Evolutionary conservation across 2,113 vertebrate genomes (phyloP).

Genomic region (Polyodon spathula): DNA sequence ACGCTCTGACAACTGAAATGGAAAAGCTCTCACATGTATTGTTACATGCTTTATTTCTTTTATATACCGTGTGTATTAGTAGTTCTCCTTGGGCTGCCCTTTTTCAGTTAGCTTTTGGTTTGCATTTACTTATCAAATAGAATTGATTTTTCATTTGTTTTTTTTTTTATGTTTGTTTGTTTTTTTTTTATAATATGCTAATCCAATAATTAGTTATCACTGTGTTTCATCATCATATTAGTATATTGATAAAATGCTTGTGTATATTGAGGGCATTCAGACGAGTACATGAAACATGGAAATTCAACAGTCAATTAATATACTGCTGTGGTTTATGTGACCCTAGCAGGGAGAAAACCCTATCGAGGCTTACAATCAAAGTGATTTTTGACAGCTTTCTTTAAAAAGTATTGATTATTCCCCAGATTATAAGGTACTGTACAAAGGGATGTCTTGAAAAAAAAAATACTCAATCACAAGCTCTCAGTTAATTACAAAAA

Average conservation of each 20-base stretch:
- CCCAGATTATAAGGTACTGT: not conserved
- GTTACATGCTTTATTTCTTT: not conserved
- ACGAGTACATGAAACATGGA: not conserved
- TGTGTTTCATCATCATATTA: conserved; percentile 21
- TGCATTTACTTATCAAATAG: too few species aligned
- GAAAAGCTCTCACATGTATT: not conserved
- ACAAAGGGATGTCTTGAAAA: too few species aligned
- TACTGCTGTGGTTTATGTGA: conserved; percentile 11
- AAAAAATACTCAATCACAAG: too few species aligned
- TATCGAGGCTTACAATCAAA: conserved; percentile 17
- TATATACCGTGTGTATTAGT: not conserved
- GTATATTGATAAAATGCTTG: conserved; percentile 20
- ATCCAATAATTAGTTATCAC: conserved; percentile 10
- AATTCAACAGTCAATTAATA: conserved; percentile 5
- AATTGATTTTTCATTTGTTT: too few species aligned
- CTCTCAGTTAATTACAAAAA: too few species aligned
- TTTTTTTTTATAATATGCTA: not conserved
- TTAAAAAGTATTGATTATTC: conserved; percentile 18
- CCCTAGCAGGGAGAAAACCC: conserved; percentile 12
- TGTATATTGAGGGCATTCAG: conserved; percentile 17
- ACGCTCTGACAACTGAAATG: conserved; percentile 9
- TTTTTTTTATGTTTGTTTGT: too few species aligned
- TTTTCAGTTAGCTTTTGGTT: too few species aligned
- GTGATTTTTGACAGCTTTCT: conserved; percentile 17
- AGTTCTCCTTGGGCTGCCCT: too few species aligned